Base-by-base conservation (phyloP, 64 coral and sea anemone species). In the Montipora efflorescens region DNA sequence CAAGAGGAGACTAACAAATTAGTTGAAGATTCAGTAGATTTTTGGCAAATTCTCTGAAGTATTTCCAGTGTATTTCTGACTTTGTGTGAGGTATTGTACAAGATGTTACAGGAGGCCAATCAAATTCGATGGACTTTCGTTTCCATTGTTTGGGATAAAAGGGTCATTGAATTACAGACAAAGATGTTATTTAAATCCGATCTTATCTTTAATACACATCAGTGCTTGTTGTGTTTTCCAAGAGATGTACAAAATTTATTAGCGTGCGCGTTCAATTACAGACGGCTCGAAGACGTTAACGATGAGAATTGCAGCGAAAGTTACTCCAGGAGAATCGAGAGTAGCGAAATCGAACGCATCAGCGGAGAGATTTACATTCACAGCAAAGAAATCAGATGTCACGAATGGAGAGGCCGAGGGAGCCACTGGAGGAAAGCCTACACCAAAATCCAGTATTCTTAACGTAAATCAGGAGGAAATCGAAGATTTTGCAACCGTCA, bases 381-480 rank as follows among this genome's bases (percentile, higher is more conserved):
- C 64, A 6, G 82, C 70, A 0, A 85, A 85, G 44, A 85, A 85
- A 67, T 71, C 81, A 7, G 81, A 83, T 25, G 81, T 83, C 11
- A 18, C 81, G 13, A 83, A 83, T 47, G 59, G 62, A 8, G 82
- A 85, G 15, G 22, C 15, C 19, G 82, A 85, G 14, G 90, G 73
- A 14, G 71, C 90, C 15, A 67, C 20, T 15, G 81, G 80, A 45
- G 72, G 80, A 22, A 86, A 55, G 61, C 80, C 58, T 36, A 59
- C 81, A 6, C 75, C 79, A 3, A 95, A 95, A 89, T 95, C 95
- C 2, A 96, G 91, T 7, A 25, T 80, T 64, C 92, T 96, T 8
- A 93, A 83, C 75, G 76, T 96, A 36, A 88, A 93, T 20, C 91
- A 77, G 67, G 93, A 98, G 71, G 67, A 67, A 64, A 90, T 95